Percentiles rank a stretch among this genome's conserved stretches.
phyloP scores from a whole-genome alignment of 2,888 invertebrate genomes.

The Piscicola geometra region DNA sequence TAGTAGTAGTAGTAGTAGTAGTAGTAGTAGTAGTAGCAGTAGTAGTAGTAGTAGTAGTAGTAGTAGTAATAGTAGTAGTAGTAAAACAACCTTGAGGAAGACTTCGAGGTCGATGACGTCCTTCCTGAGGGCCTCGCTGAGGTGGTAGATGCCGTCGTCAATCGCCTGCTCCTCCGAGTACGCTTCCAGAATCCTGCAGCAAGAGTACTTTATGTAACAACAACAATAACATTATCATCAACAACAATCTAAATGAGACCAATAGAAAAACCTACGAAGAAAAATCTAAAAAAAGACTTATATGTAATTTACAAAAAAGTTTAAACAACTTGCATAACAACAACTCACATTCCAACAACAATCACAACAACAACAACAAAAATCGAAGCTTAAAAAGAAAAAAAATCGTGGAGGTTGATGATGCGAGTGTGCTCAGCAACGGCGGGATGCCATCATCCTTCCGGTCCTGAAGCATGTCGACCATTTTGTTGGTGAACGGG shows the following conservation, averaged over 20 bases:
- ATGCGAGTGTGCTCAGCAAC: no score
- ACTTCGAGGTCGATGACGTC: constrained; percentile 90
- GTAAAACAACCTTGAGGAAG: constrained; percentile 69
- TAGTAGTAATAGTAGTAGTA: constrained; percentile 17
- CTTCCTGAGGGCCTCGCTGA: constrained; percentile 87
- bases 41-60: constrained; percentile 7
- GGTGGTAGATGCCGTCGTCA: constrained; percentile 96
- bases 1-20: background rate
- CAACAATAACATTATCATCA: background rate
- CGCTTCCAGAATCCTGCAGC: constrained; percentile 74
- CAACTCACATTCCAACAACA: no score
- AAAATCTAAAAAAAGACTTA: background rate
- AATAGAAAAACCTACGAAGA: background rate
- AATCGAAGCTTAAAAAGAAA: no score
- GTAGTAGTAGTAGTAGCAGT: background rate
- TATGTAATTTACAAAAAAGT: background rate
- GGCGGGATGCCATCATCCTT: no score
- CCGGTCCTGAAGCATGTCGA: no score
- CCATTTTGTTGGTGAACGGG: no score
- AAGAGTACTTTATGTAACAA: background rate
- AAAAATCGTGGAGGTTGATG: no score
- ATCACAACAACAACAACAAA: no score
- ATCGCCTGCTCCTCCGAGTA: constrained; percentile 96
- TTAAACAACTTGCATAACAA: background rate
- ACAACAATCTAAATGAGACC: background rate